phyloP scores from a whole-genome alignment of 2,113 vertebrate species.

The Aphyosemion australe region DNA sequence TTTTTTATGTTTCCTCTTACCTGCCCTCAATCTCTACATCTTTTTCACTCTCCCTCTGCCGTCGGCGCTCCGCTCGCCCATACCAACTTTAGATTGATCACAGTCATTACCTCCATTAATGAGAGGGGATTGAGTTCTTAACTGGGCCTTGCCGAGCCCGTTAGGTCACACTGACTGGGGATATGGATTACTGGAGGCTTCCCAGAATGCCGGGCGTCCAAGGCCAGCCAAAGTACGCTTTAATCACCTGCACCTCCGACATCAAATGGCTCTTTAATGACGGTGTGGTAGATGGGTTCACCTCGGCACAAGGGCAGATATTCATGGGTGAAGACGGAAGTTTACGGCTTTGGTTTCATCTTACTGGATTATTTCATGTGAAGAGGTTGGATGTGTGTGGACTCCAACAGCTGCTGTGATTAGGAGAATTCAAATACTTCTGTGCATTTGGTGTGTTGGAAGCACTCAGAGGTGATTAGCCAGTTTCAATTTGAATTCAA shows the following conservation, averaged over 20 bases:
- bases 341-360: too few relatives aligned
- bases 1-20: background rate
- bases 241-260: conserved; percentile 73
- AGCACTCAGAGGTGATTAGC: too few relatives aligned
- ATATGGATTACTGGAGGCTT: conserved; percentile 72
- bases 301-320: conserved; percentile 56
- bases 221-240: conserved; percentile 64
- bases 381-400: too few relatives aligned
- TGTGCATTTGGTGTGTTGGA: background rate
- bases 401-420: background rate
- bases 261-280: conserved; percentile 68
- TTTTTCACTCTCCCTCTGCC: conserved; percentile 24
- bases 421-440: background rate
- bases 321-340: background rate
- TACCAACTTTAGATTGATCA: conserved; percentile 77
- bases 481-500: too few relatives aligned
- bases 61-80: conserved; percentile 33
- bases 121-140: conserved; percentile 78
- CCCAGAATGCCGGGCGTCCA: conserved; percentile 51
- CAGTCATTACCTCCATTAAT: conserved; percentile 80
- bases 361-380: too few relatives aligned
- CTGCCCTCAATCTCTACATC: conserved; percentile 31
- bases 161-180: conserved; percentile 66
- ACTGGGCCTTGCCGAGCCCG: conserved; percentile 62
- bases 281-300: conserved; percentile 52